phyloP scores from a whole-genome alignment of 2,797 vertebrate genomes.

The Muscicapa striata region DNA sequence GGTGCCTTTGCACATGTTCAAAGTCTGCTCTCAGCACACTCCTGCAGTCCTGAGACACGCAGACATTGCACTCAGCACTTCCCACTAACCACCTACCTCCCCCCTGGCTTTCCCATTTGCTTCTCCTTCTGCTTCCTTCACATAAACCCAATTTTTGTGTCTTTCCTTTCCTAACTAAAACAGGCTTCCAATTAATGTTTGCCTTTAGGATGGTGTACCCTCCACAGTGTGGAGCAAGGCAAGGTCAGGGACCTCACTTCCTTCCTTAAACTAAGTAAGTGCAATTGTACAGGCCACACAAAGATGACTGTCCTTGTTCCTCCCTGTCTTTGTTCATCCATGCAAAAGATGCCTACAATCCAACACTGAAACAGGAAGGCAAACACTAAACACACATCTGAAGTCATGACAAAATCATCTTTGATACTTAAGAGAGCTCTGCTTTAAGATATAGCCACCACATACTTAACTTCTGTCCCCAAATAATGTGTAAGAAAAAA shows the following conservation, averaged over 20 bases:
- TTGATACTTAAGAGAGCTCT: not conserved
- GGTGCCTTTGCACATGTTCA: not conserved
- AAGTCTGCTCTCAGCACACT: not conserved
- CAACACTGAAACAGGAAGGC: not conserved
- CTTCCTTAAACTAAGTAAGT: conserved; percentile 42
- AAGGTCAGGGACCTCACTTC: conserved; percentile 52
- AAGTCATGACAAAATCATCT: not conserved
- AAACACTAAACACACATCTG: not conserved
- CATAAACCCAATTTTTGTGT: not conserved
- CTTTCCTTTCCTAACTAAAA: conserved; percentile 36
- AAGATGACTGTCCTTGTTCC: conserved; percentile 11
- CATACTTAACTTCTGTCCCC: not conserved
- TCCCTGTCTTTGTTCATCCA: not conserved
- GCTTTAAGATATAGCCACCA: not conserved
- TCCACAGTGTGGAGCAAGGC: conserved; percentile 27
- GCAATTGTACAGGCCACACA: conserved; percentile 35
- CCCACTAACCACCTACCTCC: not conserved
- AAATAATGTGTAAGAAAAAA: not conserved
- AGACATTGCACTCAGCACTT: not conserved
- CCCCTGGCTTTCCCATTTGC: not conserved
- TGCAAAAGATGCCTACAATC: not conserved
- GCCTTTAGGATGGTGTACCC: conserved; percentile 33
- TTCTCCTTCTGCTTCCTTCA: not conserved
- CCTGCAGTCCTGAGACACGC: not conserved
- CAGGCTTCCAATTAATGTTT: conserved; percentile 56